A percentile compares a stretch with the other conserved stretches of the same genome.
phyloP scores from a whole-genome alignment of 2,888 invertebrate genomes.

The Melieria crassipennis region DNA sequence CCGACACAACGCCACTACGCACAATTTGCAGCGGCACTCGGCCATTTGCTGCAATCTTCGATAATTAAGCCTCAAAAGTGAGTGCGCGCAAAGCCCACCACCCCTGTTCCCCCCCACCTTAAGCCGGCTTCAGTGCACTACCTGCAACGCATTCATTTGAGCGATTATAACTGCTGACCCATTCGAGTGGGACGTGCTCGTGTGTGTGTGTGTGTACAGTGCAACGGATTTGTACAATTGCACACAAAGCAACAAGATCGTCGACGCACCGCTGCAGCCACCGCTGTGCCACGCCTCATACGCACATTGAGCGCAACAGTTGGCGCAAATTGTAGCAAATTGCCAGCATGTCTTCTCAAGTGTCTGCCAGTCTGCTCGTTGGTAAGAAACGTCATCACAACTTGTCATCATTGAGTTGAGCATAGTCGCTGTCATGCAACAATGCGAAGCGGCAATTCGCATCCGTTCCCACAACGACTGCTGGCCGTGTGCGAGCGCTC shows the following conservation, averaged over 20 bases:
- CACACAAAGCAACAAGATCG: neutral
- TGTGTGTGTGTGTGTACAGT: constrained; percentile 9
- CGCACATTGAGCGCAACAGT: too few relatives aligned
- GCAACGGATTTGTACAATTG: neutral
- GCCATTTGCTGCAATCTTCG: too few relatives aligned
- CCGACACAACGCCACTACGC: too few relatives aligned
- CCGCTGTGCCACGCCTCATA: neutral
- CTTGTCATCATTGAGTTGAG: neutral
- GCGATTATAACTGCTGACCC: neutral
- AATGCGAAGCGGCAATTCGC: neutral
- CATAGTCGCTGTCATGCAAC: neutral
- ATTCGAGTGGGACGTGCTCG: constrained; percentile 1
- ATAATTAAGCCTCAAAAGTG: constrained; percentile 26
- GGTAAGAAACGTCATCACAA: constrained; percentile 49
- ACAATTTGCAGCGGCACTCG: too few relatives aligned
- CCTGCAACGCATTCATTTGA: neutral
- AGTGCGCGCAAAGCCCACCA: constrained; percentile 1
- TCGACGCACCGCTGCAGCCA: neutral
- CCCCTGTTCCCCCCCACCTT: too few relatives aligned
- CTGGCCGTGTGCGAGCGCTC: neutral
- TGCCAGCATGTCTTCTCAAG: constrained; percentile 55
- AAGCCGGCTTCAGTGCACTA: too few relatives aligned
- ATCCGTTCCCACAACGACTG: too few relatives aligned
- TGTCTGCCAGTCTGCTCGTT: constrained; percentile 52
- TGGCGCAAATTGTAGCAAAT: constrained; percentile 7